Evolutionary conservation across 2,113 vertebrate genomes (phyloP), one percentile per base, ranked within the genome.

Genomic region (Euleptes europaea): DNA sequence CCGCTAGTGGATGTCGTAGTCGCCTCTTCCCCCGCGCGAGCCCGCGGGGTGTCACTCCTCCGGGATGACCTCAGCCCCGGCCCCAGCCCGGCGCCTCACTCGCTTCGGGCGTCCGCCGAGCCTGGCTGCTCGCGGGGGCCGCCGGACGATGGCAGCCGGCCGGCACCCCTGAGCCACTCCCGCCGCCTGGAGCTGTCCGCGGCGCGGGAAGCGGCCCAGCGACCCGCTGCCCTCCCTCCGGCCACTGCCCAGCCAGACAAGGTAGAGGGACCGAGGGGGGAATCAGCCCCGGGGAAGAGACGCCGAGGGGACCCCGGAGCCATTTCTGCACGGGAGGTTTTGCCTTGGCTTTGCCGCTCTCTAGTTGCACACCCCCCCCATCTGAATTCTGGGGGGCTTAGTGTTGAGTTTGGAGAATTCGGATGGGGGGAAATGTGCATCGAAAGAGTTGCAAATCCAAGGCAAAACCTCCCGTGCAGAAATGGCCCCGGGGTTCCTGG

Each of bases 51-150:
- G 83, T 85, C 83, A 78, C 83, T 85, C 83, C 83, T 85, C 83
- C 83, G 83, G 83, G 75, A 85, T 85, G 84, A 85, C 84, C 84
- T 85, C 84, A 71, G 33, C 84, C 67, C 28, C 67, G 84, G 66
- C 49, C 67, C 84, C 51, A 47, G 49, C 69, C 51, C 11, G 38
- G 4, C 19, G 67, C 84, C 7, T 85, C 84, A 85, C 84, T 72
- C 66, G 84, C 84, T 71, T 76, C 49, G 49, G 75, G 54, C 75
- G 71, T 33, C 67, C 76, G 19, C 76, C 28, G 67, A 78, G 84
- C 51, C 76, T 35, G 66, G 84, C 75, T 40, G 35, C 19, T 57
- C 65, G 75, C 65, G n/a, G 84, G 51, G 49, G 51, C 83, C 31
- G 51, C 83, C 31, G 83, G 49, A 63, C 49, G 33, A 78, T 79